phyloP scores from a whole-genome alignment of 2,888 invertebrate genomes.

The Callosobruchus maculatus region DNA sequence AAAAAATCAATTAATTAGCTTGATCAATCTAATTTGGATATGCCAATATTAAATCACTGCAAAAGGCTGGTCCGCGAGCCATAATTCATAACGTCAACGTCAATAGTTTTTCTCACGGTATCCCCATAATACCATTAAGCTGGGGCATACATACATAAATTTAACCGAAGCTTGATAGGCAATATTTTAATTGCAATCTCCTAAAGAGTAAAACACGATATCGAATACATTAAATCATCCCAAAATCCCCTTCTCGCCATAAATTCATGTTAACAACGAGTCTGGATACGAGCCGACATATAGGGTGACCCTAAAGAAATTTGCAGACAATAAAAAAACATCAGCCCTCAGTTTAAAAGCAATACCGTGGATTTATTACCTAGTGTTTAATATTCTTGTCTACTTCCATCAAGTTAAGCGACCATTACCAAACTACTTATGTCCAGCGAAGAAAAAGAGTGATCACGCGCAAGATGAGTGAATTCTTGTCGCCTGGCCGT shows the following conservation, averaged over 20 bases:
- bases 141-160: neutral
- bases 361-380: too few relatives aligned
- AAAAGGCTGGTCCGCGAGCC: neutral
- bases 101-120: neutral
- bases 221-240: neutral
- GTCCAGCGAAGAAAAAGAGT: too few relatives aligned
- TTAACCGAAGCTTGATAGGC: neutral
- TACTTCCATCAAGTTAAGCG: too few relatives aligned
- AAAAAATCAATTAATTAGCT: neutral
- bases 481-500: too few relatives aligned
- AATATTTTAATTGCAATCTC: neutral
- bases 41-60: neutral
- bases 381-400: too few relatives aligned
- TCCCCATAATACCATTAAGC: neutral
- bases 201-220: neutral
- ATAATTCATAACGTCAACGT: neutral
- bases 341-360: too few relatives aligned
- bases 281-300: neutral
- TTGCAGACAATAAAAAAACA: too few relatives aligned
- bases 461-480: too few relatives aligned
- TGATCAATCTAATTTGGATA: neutral
- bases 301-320: neutral
- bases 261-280: neutral
- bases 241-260: neutral
- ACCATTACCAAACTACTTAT: too few relatives aligned